Base-by-base conservation (phyloP, 2,797 vertebrate genomes). In the Hemibagrus guttatus region DNA sequence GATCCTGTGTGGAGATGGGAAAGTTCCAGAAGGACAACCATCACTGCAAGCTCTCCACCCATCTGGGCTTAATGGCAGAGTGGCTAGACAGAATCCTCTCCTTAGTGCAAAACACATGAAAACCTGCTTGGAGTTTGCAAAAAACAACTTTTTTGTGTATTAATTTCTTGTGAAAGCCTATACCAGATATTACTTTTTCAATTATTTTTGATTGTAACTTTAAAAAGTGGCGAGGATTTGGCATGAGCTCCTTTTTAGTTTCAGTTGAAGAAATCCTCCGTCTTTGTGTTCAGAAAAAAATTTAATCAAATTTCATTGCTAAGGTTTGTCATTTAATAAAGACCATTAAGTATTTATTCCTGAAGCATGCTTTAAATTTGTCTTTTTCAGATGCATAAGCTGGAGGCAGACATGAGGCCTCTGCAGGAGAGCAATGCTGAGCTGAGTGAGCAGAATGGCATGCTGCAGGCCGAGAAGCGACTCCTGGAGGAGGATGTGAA, bases 381-480 rank as follows among this genome's bases (percentile, higher is more conserved):
- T 74, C 3, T 56, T 14, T 1, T 59, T 92, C 81, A 99, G 98
- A 93, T 98, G 19, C 95, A 96, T 81, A 99, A 97, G 85, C 92
- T 99, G 54, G 97, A 99, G 93, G 94, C 96, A 1, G 97, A 98
- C 86, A 96, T 98, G 89, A 89, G 97, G 69, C 98, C 98, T n/a
- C 93, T 99, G 76, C 97, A 98, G 91, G 97, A 98, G 91, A 96
- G 97, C 0, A 99, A 99, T 86, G 94, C 96, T 19, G 98, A 99
- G 89, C 95, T 99, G 79, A 99, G 97, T 90, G 98, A 99, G 93
- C 99, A 97, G 92, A 99, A 96, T 1, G 97, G 98, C 4, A 97
- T 98, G 97, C 93, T 99, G 85, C 98, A 99, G 91, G 97, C 97
- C 0, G 98, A 99, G 93, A 99, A 99, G 90, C 98, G 97, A 72